Evolutionary conservation across 2,888 invertebrate genomes (phyloP).

Genomic region (Xestia xanthographa): DNA sequence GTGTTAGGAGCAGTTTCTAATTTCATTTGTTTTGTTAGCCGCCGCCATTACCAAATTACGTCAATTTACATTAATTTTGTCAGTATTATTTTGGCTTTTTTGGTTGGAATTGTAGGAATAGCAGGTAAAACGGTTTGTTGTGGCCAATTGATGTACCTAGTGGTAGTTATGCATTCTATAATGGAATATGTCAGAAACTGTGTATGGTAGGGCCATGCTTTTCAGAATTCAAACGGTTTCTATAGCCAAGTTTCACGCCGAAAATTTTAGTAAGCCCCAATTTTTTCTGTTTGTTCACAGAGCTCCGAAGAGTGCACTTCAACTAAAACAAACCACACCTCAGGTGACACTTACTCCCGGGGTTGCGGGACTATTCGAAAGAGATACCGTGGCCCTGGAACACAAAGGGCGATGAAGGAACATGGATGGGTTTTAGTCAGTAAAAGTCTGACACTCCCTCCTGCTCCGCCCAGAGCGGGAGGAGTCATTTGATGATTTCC

Average conservation of each 20-base stretch:
- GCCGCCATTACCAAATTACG: constrained; percentile 29
- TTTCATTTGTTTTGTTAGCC: constrained; percentile 49
- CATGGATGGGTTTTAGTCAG: too few species aligned
- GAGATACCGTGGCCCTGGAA: too few species aligned
- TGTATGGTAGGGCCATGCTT: neutral
- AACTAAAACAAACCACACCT: neutral
- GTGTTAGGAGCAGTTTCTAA: constrained; percentile 46
- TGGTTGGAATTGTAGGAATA: neutral
- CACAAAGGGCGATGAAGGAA: too few species aligned
- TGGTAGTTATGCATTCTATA: neutral
- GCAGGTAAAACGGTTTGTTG: constrained; percentile 14
- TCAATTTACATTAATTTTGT: constrained; percentile 52
- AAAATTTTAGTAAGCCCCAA: too few species aligned
- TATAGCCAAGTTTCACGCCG: neutral
- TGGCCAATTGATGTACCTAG: neutral
- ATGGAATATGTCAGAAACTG: neutral
- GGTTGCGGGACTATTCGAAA: too few species aligned
- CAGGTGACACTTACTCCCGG: neutral
- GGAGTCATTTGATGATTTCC: too few species aligned
- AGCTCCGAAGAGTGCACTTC: neutral
- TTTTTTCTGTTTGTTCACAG: neutral
- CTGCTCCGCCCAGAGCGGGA: too few species aligned
- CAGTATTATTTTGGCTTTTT: constrained; percentile 26
- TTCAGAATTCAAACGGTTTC: neutral
- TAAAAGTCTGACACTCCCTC: too few species aligned